Evolutionary conservation across 2,888 invertebrate genomes (phyloP).

Genomic region (Acleris cristana): DNA sequence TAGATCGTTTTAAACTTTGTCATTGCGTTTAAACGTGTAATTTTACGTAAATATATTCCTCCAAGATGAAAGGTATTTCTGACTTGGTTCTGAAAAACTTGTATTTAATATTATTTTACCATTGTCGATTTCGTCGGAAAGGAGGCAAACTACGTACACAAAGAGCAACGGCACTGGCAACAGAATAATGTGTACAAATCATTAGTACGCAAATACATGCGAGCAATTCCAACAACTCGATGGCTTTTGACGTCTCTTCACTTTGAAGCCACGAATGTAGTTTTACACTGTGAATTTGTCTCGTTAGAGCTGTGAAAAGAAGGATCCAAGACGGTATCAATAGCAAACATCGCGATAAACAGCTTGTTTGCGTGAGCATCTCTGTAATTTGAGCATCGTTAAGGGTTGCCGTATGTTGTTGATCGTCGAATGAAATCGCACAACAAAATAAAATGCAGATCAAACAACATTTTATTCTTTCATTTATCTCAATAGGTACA

Average conservation of each 20-base stretch:
- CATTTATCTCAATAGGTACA: too few species aligned
- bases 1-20: too few species aligned
- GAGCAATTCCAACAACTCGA: constrained; percentile 29
- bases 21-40: too few species aligned
- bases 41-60: neutral
- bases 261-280: constrained; percentile 26
- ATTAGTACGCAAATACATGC: constrained; percentile 44
- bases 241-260: constrained; percentile 21
- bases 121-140: neutral
- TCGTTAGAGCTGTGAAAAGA: constrained; percentile 23
- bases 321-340: constrained; percentile 7
- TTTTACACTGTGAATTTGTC: constrained; percentile 33
- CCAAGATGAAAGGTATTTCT: constrained; percentile 1
- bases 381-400: neutral
- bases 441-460: neutral
- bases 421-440: neutral
- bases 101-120: neutral
- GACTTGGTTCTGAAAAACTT: neutral
- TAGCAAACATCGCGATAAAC: constrained; percentile 7
- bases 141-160: neutral
- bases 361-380: constrained; percentile 1
- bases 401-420: neutral
- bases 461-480: neutral
- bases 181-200: constrained; percentile 48
- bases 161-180: constrained; percentile 42